phyloP scores from a whole-genome alignment of 2,113 vertebrate species.

The Toxotes jaculatrix region DNA sequence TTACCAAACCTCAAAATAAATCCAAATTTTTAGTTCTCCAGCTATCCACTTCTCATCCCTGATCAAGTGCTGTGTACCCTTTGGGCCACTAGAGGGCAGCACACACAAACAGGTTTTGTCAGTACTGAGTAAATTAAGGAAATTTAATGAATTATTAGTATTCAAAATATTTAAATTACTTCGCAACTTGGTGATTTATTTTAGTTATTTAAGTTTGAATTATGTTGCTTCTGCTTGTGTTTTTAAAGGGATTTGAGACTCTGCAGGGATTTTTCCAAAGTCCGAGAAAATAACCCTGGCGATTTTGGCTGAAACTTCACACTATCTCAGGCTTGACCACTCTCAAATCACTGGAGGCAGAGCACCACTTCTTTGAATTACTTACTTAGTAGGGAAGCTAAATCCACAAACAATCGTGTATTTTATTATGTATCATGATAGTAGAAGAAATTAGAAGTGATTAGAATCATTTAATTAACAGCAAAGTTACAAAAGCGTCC shows the following conservation, averaged over 20 bases:
- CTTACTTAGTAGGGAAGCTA: background rate
- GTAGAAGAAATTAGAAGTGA: constrained; percentile 17
- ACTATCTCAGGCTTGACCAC: background rate
- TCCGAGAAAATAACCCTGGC: background rate
- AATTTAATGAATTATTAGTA: background rate
- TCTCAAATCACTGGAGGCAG: background rate
- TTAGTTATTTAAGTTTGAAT: background rate
- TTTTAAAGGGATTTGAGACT: background rate
- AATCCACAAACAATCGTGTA: background rate
- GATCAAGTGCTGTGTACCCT: background rate
- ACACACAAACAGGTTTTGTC: background rate
- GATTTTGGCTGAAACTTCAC: background rate
- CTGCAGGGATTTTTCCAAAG: background rate
- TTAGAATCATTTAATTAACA: constrained; percentile 27
- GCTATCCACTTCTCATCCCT: background rate
- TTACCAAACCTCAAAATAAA: background rate
- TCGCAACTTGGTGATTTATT: background rate
- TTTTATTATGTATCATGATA: background rate
- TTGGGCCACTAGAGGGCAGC: background rate
- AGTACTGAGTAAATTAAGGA: background rate
- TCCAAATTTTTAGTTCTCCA: background rate
- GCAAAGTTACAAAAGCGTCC: constrained; percentile 28
- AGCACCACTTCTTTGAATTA: background rate
- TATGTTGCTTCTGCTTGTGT: background rate
- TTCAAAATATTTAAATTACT: background rate